Evolutionary conservation across 2,888 invertebrate species (phyloP), one percentile per base, ranked within the genome.

Genomic region (Trypoxylon attenuatum): DNA sequence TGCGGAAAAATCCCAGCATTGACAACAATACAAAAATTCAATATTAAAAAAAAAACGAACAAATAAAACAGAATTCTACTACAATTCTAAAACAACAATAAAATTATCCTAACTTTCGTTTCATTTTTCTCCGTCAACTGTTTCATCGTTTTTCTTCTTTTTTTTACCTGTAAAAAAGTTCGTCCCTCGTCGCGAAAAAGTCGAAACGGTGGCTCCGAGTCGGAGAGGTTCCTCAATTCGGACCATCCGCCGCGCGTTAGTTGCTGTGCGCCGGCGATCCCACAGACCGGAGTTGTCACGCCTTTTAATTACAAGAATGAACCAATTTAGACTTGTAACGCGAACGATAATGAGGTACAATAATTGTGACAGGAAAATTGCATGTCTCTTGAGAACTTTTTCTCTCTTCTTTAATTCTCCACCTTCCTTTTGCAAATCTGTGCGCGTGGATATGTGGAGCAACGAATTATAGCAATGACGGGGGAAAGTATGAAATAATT

Each of bases 191-290:
- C 95, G 45, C 93, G 90, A 81, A 93, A 94, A 67, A 95, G 89
- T 74, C 92, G 91, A 83, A 95, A 94, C n/a, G 94, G 94, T 66
- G 94, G 93, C 81, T 94, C 94, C 0, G 92, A 90, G 77, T 93
- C 92, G 1, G 93, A 88, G 8, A 93, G 91, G 87, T 94, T 95
- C 70, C 94, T 90, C 50, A 95, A 88, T 80, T 95, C 95, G 47
- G 92, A 89, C 91, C 96, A 96, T 51, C 96, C 96, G 78, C 90
- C 91, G 51, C 91, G 90, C 15, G 94, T 92, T 51, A 96, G 89
- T 85, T 93, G 95, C 86, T 95, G 94, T 2, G 95, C 94, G 18
- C 94, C 93, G 10, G 95, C 94, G 55, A 96, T 94, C 8, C 94
- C 94, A 82, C 96, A 96, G 56, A 95, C 92, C 22, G 95, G 95